Percentiles rank a stretch among this genome's conserved stretches.
Conservation (phyloP, 2,797 vertebrate species). For the Alauda arvensis region DNA sequence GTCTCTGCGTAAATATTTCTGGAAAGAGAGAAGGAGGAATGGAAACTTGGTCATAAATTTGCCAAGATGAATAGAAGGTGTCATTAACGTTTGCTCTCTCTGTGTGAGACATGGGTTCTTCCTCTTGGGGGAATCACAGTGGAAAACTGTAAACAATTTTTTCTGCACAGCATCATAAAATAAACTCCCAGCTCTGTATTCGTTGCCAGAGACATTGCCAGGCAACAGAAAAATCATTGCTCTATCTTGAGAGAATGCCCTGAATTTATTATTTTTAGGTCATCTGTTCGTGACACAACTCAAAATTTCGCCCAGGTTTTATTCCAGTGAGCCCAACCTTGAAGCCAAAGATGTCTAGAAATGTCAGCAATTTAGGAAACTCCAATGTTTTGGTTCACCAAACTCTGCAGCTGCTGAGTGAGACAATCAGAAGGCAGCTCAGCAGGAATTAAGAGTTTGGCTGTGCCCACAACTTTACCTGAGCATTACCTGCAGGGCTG, state of each 20-base stretch:
- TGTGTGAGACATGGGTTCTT: conserved; percentile 16
- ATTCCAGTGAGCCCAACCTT: neutral
- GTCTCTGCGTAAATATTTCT: conserved; percentile 13
- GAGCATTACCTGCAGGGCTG: neutral
- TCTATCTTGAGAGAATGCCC: conserved; percentile 12
- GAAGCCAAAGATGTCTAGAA: neutral
- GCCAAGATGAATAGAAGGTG: conserved; percentile 19
- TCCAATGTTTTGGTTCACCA: neutral
- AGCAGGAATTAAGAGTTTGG: neutral
- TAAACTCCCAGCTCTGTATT: conserved; percentile 28
- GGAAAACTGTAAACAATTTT: conserved; percentile 48
- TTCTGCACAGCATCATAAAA: conserved; percentile 47
- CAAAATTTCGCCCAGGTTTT: neutral
- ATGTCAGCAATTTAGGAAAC: neutral
- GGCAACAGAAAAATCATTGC: conserved; percentile 46
- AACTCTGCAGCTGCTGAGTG: neutral
- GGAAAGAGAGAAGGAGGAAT: conserved; percentile 11
- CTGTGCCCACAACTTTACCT: neutral
- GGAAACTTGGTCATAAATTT: conserved; percentile 42
- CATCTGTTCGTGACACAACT: neutral
- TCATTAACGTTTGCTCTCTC: neutral
- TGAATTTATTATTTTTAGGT: conserved; percentile 35
- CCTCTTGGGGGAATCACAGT: conserved; percentile 43
- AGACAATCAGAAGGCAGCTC: neutral
- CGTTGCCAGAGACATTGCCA: conserved; percentile 2